Evolutionary conservation across 2,797 vertebrate genomes (phyloP), one percentile per base, ranked within the genome.

Genomic region (Naso thynnoides): DNA sequence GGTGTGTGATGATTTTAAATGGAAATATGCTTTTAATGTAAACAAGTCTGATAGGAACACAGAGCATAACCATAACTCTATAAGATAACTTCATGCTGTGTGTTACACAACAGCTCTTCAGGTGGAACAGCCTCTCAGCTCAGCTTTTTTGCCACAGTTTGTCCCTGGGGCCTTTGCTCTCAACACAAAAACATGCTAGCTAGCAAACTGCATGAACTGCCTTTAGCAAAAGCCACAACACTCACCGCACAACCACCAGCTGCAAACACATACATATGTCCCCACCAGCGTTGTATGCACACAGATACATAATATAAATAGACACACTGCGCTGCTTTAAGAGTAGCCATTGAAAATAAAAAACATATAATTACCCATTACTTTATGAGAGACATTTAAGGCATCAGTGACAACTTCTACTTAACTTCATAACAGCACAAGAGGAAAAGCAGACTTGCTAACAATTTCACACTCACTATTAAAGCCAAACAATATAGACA

Each of bases 141-240:
- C 61, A 74, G 31, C 55, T 49, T 21, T 36, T 75, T 42, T 16
- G 23, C 60, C 55, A 76, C 70, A 64, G 80, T 75, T 66, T 80
- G 70, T 76, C 86, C 74, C 61, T 16, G 8, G 80, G 87, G 83
- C 59, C 56, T 83, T 57, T 21, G 76, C 64, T 53, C 81, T 62
- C 73, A 49, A 71, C 73, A 75, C 82, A 88, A 84, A 86, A 78
- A 78, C 73, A 79, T 53, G 70, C 76, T 49, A 67, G 24, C 55
- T 31, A 61, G 59, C 55, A 85, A 83, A 80, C 70, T 49, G 70
- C 79, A 76, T 26, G 55, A 73, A 76, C 18, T 16, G 71, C 81
- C 80, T 77, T 0, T 9, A 85, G 85, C 49, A 72, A 74, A 85
- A 86, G 65, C 68, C 82, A 76, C 79, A 73, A 73, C 60, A 65